Base-by-base conservation (phyloP, 2,888 invertebrate species). In the Villa cingulata region DNA sequence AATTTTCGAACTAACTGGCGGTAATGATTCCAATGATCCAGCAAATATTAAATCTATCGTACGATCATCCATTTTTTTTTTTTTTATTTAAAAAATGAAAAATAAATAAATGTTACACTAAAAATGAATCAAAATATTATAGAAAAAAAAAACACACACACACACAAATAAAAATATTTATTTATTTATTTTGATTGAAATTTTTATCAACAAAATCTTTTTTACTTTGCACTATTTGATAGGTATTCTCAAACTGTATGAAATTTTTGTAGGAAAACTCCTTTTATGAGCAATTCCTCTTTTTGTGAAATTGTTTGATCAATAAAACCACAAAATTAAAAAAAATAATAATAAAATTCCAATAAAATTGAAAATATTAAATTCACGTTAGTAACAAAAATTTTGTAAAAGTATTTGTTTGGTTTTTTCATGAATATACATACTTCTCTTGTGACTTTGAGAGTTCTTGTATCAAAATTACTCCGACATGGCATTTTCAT, bases 1-100 rank as follows among this genome's bases (percentile, higher is more conserved):
- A 62, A 97, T 94, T 75, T 95, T 96, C 38, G 96, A 96, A 71
- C 92, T 91, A 54, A 97, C 91, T 1, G 94, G 87, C 0, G 96
- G 96, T 56, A 97, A 72, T 43, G 83, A 80, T 64, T 88, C 86
- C 56, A 94, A 71, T 1, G 86, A 86, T 19, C 94, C 94, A 27
- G 81, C 77, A 71, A 94, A 94, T 61, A 94, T 92, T 46, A 86
- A 77, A 68, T 94, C 91, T 32, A 94, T 82, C 0, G 86, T 87
- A 51, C 84, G 76, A 68, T 92, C 92, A 65, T 92, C 92, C 91
- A 92, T 92, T 16, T 18, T 38, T 20, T 37, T 36, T 20, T 41
- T 46, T n/a, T 36, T 32, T 12, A 12, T 1, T 5, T 12, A 32
- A 32, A 32, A 12, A 32, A 2, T 12, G 12, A 3, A 7, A 29